Base-by-base conservation (phyloP, 2,113 vertebrate genomes). In the Ameiurus melas region DNA sequence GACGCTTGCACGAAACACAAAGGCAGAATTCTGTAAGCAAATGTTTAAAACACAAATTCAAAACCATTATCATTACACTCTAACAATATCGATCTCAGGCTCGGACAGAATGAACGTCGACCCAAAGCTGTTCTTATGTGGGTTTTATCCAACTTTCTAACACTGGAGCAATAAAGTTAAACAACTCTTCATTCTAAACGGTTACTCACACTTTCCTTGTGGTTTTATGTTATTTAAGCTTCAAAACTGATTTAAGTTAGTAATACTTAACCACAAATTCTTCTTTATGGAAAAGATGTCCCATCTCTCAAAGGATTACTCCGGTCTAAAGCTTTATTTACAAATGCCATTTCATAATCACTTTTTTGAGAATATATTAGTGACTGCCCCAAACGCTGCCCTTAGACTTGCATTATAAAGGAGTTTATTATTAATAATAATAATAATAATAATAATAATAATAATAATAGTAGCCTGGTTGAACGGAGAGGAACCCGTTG, bases 81-180 rank as follows among this genome's bases (percentile, higher is more conserved):
- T 17, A 58, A 64, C 62, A n/a, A 19, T 66, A 66, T 10, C 3
- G 62, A 64, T 64, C 7, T 64, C 7, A 7, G 22, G 66, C 66
- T 68, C n/a, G 16, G 30, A 30, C 66, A 30, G 66, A 68, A 68
- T 6, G n/a, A 30, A 64, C 27, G 62, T 64, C 25, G 27, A 64
- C n/a, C n/a, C 66, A 70, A 30, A 70, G 66, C n/a, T 70, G 30
- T 7, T 70, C n/a, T 70, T 30, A 17, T n/a, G 66, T 47, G 17
- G 66, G 66, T 30, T 70, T 70, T 70, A 70, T 70, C 13, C 33
- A 20, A 73, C 30, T 73, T 73, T 73, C 33, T 9, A 73, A 73
- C 33, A 39, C 70, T 39, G 10, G 70, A 70, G n/a, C 91, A 92
- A 90, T 90, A 89, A 30, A 55, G 80, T 30, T n/a, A 30, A 57